Percentiles rank a stretch among this genome's conserved stretches.
Conservation (phyloP, 2,888 invertebrate species). For the Mesochorus sp. region DNA sequence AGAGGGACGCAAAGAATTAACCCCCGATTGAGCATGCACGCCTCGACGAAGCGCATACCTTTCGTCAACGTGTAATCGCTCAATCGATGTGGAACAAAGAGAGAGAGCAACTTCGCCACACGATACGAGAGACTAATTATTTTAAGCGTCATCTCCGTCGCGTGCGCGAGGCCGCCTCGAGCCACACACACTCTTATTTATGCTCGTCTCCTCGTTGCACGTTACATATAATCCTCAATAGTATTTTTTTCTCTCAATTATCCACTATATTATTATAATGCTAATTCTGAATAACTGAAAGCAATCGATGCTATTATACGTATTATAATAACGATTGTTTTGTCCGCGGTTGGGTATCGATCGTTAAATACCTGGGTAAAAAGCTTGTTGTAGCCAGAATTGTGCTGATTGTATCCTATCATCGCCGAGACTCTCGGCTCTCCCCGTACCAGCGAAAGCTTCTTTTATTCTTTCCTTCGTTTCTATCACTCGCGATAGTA, state of each 20-base stretch:
- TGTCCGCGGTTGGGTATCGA: no score
- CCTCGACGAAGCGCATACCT: constrained; percentile 50
- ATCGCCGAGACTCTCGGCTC: constrained; percentile 81
- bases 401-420: constrained; percentile 90
- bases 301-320: not conserved
- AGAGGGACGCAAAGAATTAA: constrained; percentile 45
- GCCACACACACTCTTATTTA: constrained; percentile 10
- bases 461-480: constrained; percentile 44
- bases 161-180: constrained; percentile 52
- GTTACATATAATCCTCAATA: no score
- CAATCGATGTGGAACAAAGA: constrained; percentile 55
- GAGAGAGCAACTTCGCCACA: constrained; percentile 21
- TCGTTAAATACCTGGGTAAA: constrained; percentile 88
- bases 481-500: constrained; percentile 44
- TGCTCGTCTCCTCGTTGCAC: not conserved
- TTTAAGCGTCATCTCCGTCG: constrained; percentile 55
- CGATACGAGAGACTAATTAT: constrained; percentile 54
- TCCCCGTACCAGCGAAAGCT: constrained; percentile 65
- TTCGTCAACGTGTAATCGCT: constrained; percentile 42
- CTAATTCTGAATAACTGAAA: not conserved
- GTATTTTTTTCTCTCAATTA: not conserved
- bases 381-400: constrained; percentile 92
- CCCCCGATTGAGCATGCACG: constrained; percentile 50
- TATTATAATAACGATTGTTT: not conserved
- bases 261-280: constrained; percentile 16